Evolutionary conservation across 2,113 vertebrate genomes (phyloP).

Genomic region (Carassius gibelio): DNA sequence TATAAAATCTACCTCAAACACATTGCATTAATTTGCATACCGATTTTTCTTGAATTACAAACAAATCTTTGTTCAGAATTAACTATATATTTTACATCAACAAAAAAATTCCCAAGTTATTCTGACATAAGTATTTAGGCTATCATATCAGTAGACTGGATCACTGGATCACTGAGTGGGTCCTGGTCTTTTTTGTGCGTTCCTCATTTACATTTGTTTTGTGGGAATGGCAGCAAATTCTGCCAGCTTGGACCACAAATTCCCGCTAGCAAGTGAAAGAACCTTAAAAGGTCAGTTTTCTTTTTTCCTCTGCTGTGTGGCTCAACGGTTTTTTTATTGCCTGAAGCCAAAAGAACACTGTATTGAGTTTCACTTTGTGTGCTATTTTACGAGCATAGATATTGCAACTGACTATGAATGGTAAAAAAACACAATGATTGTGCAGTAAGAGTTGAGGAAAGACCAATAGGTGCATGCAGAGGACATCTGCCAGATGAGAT

Average conservation of each 20-base stretch:
- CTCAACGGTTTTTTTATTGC: slow-evolving; percentile 33
- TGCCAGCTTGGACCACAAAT: slow-evolving; percentile 65
- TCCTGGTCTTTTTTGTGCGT: slow-evolving; percentile 31
- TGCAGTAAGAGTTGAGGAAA: not conserved
- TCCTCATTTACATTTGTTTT: slow-evolving; percentile 57
- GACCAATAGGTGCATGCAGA: slow-evolving; percentile 4
- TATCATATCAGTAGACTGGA: not conserved
- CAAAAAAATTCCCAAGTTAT: not conserved
- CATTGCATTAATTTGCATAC: not conserved
- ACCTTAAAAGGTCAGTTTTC: slow-evolving; percentile 35
- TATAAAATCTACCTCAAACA: too few species aligned
- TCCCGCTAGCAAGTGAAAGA: slow-evolving; percentile 25
- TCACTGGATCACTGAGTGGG: not conserved
- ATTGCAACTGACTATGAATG: slow-evolving; percentile 2
- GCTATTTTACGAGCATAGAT: slow-evolving; percentile 17
- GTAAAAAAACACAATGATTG: slow-evolving; percentile 22
- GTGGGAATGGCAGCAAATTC: slow-evolving; percentile 46
- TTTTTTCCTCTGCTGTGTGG: slow-evolving; percentile 19
- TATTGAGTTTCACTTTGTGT: slow-evolving; percentile 30
- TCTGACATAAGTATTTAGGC: not conserved
- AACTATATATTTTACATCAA: too few species aligned
- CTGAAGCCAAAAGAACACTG: slow-evolving; percentile 5
- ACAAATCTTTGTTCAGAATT: not conserved
- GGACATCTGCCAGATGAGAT: slow-evolving; percentile 39
- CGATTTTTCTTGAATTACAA: not conserved